phyloP scores from a whole-genome alignment of 2,797 vertebrate species.

The Alauda arvensis region DNA sequence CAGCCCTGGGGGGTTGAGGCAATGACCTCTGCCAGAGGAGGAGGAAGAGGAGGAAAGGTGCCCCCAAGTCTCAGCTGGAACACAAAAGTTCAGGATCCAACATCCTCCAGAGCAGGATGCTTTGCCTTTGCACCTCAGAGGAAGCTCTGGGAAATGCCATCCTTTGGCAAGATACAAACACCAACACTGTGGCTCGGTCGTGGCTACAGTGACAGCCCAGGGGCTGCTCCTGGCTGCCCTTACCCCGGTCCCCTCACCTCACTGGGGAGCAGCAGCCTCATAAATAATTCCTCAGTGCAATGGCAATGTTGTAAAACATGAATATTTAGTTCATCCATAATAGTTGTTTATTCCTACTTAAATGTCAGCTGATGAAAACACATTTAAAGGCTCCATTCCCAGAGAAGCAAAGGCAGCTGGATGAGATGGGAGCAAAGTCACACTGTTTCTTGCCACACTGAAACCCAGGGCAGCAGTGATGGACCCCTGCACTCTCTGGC shows the following conservation, averaged over 20 bases:
- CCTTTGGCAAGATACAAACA: background rate
- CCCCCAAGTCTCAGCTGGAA: background rate
- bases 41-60: background rate
- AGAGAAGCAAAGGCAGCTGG: background rate
- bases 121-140: background rate
- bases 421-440: background rate
- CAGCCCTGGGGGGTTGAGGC: background rate
- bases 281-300: conserved; percentile 32
- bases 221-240: background rate
- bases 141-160: background rate
- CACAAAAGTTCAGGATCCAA: background rate
- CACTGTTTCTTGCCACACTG: rapidly evolving
- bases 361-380: conserved; percentile 49
- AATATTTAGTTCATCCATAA: conserved; percentile 37
- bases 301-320: conserved; percentile 38
- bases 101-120: background rate
- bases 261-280: background rate
- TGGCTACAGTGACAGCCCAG: background rate
- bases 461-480: background rate
- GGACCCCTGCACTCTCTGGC: rapidly evolving
- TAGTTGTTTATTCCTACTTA: conserved; percentile 38
- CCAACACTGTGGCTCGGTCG: rapidly evolving
- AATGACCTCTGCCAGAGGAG: background rate
- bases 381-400: background rate
- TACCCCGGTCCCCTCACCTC: rapidly evolving